Evolutionary conservation across 1,140 invertebrate species (phyloP), one percentile per base, ranked within the genome.

Genomic region (Archegozetes longisetosus): DNA sequence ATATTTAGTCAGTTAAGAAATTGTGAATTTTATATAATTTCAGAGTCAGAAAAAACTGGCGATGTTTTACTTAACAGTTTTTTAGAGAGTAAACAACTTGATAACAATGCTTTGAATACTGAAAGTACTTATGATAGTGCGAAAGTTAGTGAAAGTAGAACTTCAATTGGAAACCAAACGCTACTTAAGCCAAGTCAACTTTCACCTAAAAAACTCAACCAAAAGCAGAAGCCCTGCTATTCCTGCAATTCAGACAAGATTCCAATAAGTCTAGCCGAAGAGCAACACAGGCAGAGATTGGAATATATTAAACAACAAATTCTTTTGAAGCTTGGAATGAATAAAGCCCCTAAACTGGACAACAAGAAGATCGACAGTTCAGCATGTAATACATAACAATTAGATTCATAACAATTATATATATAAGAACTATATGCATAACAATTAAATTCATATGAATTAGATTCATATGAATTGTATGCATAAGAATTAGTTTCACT

Each of bases 221-320:
- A 6, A 40, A 40, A 6, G 17, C 6, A 40, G 17, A 40, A 40
- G 32, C 32, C 32, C 6, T 40, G 32, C 17, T 40, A 6, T 40
- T 40, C 32, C 6, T 40, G 32, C 17, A 40, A 9, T 40, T 9
- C 6, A 40, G 32, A 40, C 6, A 17, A 40, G 32, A 9, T 40
- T 40, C 6, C 6, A 17, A 9, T 40, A 40, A 40, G 32, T 40
- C 32, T 40, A 9, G 17, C 17, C 6, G 25, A 58, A 14, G 60
- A 58, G 27, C 53, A 61, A 47, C 50, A 62, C 13, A 25, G 50
- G n/a, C 58, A 54, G 27, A 28, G 61, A 24, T 47, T 82, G 27
- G 75, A 79, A 63, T 76, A 76, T 12, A 82, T 82, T 66, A 80
- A 81, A 64, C 79, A 80, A 64, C 79, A 81, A 69, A 79, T 83